These are phyloP conservation scores for Pipistrellus kuhlii DNA, from an alignment of 2,797 vertebrate genomes.

Conservation along the genomic window DNA sequence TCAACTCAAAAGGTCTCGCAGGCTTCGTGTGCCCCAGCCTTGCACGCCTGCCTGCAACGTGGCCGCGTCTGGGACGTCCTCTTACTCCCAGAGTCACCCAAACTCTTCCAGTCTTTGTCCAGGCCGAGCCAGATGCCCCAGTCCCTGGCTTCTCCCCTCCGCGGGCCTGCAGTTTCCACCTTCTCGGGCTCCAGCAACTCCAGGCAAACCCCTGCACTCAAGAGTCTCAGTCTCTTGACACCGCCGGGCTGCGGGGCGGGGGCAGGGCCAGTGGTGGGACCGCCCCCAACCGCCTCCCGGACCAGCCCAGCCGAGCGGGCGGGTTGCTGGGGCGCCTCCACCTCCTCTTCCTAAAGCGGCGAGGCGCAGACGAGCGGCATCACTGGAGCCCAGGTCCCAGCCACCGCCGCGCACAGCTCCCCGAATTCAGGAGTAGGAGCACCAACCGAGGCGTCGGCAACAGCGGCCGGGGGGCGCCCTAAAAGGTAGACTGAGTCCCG, in stretches of 20 bases:
- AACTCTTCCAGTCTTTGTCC: conserved; percentile 30
- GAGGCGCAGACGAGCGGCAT: conserved; percentile 75
- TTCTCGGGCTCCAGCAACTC: background rate
- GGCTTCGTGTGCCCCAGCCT: background rate
- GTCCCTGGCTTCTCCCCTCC: background rate
- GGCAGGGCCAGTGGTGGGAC: conserved; percentile 71
- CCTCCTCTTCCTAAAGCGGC: conserved; percentile 81
- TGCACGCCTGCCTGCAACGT: conserved; percentile 54
- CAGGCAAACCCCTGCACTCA: background rate
- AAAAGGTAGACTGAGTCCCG: conserved; percentile 73
- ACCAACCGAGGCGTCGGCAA: background rate
- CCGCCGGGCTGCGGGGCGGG: conserved; percentile 52
- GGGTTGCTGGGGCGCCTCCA: conserved; percentile 76
- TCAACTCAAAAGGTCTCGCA: background rate
- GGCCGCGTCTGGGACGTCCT: conserved; percentile 43
- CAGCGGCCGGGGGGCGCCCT: conserved; percentile 22
- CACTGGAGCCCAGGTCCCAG: conserved; percentile 77
- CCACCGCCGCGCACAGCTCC: conserved; percentile 3
- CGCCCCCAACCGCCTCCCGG: conserved; percentile 47
- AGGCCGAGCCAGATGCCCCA: background rate
- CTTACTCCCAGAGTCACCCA: background rate
- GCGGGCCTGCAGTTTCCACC: background rate
- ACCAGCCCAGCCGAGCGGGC: conserved; percentile 17
- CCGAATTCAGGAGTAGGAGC: conserved; percentile 27
- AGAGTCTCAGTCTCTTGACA: background rate